These are phyloP conservation scores for Clunio marinus DNA, from an alignment of 2,888 invertebrate genomes.

Conservation along the genomic window DNA sequence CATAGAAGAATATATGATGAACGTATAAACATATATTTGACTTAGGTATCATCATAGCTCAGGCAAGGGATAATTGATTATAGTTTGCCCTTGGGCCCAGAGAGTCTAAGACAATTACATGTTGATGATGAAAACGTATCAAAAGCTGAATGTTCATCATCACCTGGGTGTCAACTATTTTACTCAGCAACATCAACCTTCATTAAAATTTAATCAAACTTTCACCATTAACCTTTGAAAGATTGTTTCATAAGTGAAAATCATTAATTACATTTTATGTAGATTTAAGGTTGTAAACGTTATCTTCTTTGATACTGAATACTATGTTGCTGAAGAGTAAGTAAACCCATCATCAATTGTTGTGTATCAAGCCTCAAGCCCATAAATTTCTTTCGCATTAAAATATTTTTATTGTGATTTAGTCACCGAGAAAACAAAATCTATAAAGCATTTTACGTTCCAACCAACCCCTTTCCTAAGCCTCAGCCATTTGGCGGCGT, in stretches of 20 bases:
- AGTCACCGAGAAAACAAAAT: slow-evolving; percentile 24
- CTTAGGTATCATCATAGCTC: slow-evolving; percentile 14
- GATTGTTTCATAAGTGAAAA: slow-evolving; percentile 9
- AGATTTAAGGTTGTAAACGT: background rate
- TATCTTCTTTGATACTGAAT: background rate
- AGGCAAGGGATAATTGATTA: slow-evolving; percentile 35
- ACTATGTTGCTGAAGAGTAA: background rate
- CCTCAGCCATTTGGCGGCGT: slow-evolving; percentile 35
- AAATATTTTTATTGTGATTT: slow-evolving; percentile 28
- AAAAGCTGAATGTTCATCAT: background rate
- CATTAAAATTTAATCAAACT: slow-evolving; percentile 37
- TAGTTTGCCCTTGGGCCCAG: slow-evolving; percentile 17
- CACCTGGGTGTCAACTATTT: slow-evolving; percentile 12
- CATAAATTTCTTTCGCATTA: slow-evolving; percentile 21
- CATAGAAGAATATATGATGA: background rate
- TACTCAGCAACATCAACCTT: slow-evolving; percentile 3
- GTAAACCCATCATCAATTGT: background rate
- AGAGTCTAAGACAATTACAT: background rate
- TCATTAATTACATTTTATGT: slow-evolving; percentile 28
- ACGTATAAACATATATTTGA: slow-evolving; percentile 20
- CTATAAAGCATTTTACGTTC: slow-evolving; percentile 7
- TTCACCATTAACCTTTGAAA: slow-evolving; percentile 23
- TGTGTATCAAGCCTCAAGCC: background rate
- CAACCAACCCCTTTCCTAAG: slow-evolving; percentile 15
- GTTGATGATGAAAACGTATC: background rate